Percentiles rank a stretch among this genome's conserved stretches.
phyloP scores from a whole-genome alignment of 2,888 invertebrate species.

The Entomobrya proxima region DNA sequence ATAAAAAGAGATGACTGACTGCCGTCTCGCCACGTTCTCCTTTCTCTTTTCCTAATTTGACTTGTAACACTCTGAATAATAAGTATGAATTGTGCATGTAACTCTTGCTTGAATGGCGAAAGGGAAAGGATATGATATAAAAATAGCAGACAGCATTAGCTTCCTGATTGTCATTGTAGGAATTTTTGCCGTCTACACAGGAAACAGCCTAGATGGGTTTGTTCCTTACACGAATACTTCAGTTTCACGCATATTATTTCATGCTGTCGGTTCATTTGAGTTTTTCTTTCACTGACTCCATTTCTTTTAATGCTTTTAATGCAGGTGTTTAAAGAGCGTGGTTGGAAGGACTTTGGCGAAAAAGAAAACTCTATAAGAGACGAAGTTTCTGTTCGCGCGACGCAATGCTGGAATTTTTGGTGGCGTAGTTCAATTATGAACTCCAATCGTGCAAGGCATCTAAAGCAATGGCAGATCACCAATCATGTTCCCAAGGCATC shows the following conservation, averaged over 20 bases:
- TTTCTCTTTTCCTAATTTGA: too few relatives aligned
- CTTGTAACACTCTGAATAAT: too few relatives aligned
- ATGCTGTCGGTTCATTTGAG: background rate
- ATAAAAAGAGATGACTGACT: too few relatives aligned
- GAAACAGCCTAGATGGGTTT: too few relatives aligned
- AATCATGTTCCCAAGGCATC: constrained; percentile 91
- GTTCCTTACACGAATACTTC: background rate
- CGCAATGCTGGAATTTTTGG: constrained; percentile 86
- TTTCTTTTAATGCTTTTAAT: background rate
- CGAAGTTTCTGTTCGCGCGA: constrained; percentile 54
- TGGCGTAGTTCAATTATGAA: constrained; percentile 89
- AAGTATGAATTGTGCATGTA: too few relatives aligned
- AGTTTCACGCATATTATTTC: background rate
- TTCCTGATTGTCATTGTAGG: too few relatives aligned
- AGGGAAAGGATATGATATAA: too few relatives aligned
- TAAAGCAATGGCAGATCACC: constrained; percentile 86
- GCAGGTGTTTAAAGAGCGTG: constrained; percentile 87
- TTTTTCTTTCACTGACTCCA: background rate
- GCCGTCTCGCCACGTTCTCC: too few relatives aligned
- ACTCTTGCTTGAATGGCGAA: too few relatives aligned
- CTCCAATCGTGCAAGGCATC: constrained; percentile 82
- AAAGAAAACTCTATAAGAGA: constrained; percentile 80
- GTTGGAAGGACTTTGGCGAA: constrained; percentile 86
- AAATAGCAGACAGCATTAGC: too few relatives aligned
- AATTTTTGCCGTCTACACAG: too few relatives aligned